phyloP scores from a whole-genome alignment of 2,113 vertebrate species.

The Anthoscopus minutus region DNA sequence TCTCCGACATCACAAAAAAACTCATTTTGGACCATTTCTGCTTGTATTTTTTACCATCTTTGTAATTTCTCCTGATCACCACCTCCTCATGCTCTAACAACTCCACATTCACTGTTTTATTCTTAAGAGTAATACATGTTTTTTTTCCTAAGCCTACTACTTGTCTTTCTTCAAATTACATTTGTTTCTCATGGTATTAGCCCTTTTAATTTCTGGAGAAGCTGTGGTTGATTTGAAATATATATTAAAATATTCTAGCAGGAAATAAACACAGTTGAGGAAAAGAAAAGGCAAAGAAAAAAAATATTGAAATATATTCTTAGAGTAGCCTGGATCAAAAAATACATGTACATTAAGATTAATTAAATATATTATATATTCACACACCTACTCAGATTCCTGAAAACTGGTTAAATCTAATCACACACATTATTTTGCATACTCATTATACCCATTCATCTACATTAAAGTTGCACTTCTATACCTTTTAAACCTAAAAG shows the following conservation, averaged over 20 bases:
- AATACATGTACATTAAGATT: neutral
- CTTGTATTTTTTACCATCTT: neutral
- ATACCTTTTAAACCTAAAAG: neutral
- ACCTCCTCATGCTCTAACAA: fast-evolving
- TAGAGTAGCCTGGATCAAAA: neutral
- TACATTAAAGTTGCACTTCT: neutral
- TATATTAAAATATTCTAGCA: neutral
- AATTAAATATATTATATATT: neutral
- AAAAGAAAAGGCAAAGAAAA: neutral
- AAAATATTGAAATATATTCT: neutral
- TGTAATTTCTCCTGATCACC: neutral
- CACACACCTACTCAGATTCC: neutral
- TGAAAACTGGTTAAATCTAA: neutral
- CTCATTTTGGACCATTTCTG: neutral
- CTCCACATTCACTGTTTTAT: neutral
- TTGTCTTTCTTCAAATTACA: neutral
- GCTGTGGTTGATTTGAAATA: neutral
- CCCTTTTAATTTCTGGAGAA: neutral
- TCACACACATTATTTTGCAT: neutral
- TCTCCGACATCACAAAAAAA: neutral
- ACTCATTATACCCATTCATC: neutral
- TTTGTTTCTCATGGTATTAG: neutral
- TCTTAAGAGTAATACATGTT: neutral
- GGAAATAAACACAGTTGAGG: neutral
- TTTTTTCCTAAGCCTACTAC: neutral